Evolutionary conservation across 1,140 invertebrate genomes (phyloP), one percentile per base, ranked within the genome.

Genomic region (Potamilus streckersoni): DNA sequence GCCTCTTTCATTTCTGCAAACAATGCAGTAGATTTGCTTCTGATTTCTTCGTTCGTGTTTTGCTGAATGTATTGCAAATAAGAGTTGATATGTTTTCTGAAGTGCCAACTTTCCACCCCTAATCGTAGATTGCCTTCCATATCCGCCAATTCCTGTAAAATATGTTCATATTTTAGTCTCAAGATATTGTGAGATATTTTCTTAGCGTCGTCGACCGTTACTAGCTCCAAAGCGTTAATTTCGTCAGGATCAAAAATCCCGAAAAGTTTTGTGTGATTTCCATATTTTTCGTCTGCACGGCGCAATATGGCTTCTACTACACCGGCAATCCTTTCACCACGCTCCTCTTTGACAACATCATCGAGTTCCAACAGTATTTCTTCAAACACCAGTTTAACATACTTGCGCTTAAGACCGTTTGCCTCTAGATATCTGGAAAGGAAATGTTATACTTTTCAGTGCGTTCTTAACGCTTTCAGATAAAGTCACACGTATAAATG

Each of bases 161-260:
- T 77, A 67, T 77, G 58, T 63, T 65, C 70, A 13, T 17, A 57
- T 69, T 77, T 77, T 5, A 77, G 61, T 59, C 67, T 71, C 16
- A 57, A 58, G 8, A 77, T 23, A 55, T 58, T 65, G 38, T 77
- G 65, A n/a, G 75, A 77, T 55, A 77, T 31, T 16, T 23, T 55
- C 17, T 19, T 64, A 19, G 70, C 70, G 65, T 72, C 75, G 67
- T 77, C 75, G 20, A 72, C 72, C 14, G 69, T 63, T 15, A 65
- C 38, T 59, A 77, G 15, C 19, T 27, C 55, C 6, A 77, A 49
- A 19, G 75, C 75, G 58, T 72, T 65, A 15, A 72, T 71, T 23
- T 77, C 75, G 55, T 77, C 75, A 19, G 63, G 38, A 19, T 77
- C 65, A 2, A 77, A 59, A 58, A 77, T 77, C 17, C 73, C 73